A percentile compares a stretch with the other conserved stretches of the same genome.
Evolutionary conservation across 2,797 vertebrate genomes (phyloP).

Genomic region (Arnoldichthys spilopterus): DNA sequence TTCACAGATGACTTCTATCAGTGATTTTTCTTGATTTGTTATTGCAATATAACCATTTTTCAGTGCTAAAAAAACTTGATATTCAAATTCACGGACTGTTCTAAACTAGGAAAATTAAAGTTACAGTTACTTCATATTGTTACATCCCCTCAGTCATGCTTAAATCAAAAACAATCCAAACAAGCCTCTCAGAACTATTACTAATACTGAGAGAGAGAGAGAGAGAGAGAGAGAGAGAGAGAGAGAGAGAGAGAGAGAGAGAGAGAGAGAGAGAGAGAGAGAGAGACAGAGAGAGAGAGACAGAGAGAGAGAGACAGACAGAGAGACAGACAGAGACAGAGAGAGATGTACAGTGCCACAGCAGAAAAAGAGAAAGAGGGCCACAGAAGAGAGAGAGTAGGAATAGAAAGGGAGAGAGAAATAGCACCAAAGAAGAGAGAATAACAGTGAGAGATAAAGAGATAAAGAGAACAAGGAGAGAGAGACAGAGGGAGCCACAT

Average conservation of each 20-base stretch:
- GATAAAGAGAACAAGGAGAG: not conserved
- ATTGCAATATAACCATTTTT: slow-evolving; percentile 39
- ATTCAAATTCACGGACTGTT: slow-evolving; percentile 10
- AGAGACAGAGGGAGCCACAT: not conserved
- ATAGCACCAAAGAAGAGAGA: not conserved
- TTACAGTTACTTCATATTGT: not conserved
- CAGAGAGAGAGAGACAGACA: not conserved
- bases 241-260: not conserved
- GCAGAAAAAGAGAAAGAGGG: too few relatives aligned
- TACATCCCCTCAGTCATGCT: not conserved
- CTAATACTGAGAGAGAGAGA: slow-evolving; percentile 25
- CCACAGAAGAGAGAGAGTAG: not conserved
- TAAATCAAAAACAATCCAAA: not conserved
- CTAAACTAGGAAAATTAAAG: not conserved
- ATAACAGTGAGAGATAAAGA: not conserved
- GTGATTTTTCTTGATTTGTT: slow-evolving; percentile 34
- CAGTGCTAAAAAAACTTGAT: not conserved
- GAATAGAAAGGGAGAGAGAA: not conserved
- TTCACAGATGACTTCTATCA: slow-evolving; percentile 8
- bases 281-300: not conserved
- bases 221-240: not conserved
- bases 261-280: not conserved
- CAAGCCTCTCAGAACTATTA: slow-evolving; percentile 12
- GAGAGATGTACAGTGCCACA: not conserved
- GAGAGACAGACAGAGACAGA: not conserved